A percentile compares a stretch with the other conserved stretches of the same genome.
These are phyloP conservation scores for Spea hammondii DNA, from an alignment of 2,797 vertebrate species.

Conservation along the genomic window DNA sequence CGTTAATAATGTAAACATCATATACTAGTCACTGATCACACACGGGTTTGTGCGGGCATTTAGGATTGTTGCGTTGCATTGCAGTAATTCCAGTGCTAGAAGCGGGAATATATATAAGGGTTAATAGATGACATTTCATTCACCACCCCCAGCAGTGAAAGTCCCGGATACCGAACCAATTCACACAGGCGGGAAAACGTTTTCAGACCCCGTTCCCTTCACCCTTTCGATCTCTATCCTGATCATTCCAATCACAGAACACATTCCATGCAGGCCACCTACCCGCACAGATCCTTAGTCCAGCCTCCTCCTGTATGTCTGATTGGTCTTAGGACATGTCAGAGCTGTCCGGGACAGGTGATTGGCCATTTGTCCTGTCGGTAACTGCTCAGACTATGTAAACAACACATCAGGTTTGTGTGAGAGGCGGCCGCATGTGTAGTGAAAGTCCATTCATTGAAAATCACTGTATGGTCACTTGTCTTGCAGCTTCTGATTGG, in stretches of 20 bases:
- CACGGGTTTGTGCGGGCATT: no score
- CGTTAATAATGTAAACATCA: no score
- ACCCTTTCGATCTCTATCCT: no score
- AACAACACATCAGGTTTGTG: slow-evolving; percentile 19
- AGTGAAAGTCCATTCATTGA: background rate
- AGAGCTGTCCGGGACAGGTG: background rate
- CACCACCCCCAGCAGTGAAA: no score
- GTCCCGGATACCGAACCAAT: no score
- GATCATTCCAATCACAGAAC: background rate
- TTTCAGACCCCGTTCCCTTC: no score
- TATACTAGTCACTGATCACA: no score
- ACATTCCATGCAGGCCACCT: slow-evolving; percentile 3
- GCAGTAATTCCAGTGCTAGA: no score
- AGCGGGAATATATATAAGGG: no score
- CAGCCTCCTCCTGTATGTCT: background rate
- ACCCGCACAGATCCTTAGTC: background rate
- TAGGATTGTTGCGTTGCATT: no score
- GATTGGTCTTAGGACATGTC: background rate
- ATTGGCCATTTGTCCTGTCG: background rate
- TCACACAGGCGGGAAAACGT: no score
- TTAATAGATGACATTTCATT: no score
- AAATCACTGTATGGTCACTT: background rate
- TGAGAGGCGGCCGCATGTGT: slow-evolving; percentile 1
- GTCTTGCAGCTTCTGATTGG: background rate
- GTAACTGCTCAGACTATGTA: background rate